Percentiles rank a stretch among this genome's conserved stretches.
Conservation (phyloP, 92 coral and sea anemone species). For the Epizoanthus illoricatus region DNA sequence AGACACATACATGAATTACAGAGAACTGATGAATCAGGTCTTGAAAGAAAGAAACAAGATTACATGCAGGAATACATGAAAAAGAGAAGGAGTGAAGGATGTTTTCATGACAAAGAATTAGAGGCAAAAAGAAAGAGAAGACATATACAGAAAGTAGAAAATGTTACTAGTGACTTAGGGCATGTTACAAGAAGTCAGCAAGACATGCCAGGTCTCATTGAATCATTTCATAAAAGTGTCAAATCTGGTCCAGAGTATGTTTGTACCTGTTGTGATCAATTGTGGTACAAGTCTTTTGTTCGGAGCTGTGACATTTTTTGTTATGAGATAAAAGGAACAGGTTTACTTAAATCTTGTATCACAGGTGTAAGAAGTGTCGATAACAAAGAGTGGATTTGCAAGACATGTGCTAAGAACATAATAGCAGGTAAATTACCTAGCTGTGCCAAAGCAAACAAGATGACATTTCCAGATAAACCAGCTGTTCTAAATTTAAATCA, state of each 20-base stretch:
- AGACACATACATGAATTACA: too few species aligned
- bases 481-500: slow-evolving; percentile 36
- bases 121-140: too few species aligned
- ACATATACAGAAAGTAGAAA: too few species aligned
- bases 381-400: neutral
- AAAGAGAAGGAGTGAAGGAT: too few species aligned
- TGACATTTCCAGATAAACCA: slow-evolving; percentile 46
- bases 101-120: too few species aligned
- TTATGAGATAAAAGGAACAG: neutral
- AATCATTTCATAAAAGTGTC: slow-evolving; percentile 37
- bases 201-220: too few species aligned
- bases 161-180: too few species aligned
- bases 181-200: too few species aligned
- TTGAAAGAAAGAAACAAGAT: too few species aligned
- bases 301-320: too few species aligned
- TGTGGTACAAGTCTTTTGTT: slow-evolving; percentile 51
- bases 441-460: slow-evolving; percentile 35
- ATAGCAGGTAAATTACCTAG: slow-evolving; percentile 36
- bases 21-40: too few species aligned
- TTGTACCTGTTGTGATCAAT: slow-evolving; percentile 48
- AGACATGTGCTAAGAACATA: slow-evolving; percentile 7
- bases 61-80: too few species aligned
- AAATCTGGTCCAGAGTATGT: slow-evolving; percentile 2
- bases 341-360: slow-evolving; percentile 14
- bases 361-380: slow-evolving; percentile 22